Evolutionary conservation across 1,140 invertebrate genomes (phyloP), one percentile per base, ranked within the genome.

Genomic region (Drosophila erecta): DNA sequence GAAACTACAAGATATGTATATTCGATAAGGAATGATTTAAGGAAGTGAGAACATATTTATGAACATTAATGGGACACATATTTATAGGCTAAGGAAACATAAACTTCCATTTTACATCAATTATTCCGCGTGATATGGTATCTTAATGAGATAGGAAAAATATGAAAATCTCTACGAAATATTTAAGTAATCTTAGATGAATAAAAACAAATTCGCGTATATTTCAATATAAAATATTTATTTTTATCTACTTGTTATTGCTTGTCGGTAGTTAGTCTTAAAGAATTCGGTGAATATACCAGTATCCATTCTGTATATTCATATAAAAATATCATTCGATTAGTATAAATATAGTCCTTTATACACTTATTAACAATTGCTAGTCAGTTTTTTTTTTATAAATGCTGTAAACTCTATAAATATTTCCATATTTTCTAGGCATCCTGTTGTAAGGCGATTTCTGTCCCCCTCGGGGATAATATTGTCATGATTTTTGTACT

Each of bases 311-410:
- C n/a, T 50, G 50, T 53, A 71, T 62, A 72, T 37, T 37, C 20
- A 35, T 64, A 62, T 56, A 55, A 74, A 73, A 74, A 74, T 74
- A 73, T 73, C 44, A 15, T 57, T 56, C 40, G 47, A 38, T 55
- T 56, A 56, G 69, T 73, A 58, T 73, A 75, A 56, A 50, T 40
- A 64, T 37, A n/a, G 3, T 22, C n/a, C 24, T 49, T 33, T 7
- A 75, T 74, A 75, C 70, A 75, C 58, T 74, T n/a, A 60, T 30
- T 74, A 75, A 75, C 70, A 75, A 75, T 74, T 64, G 53, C 70
- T 65, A 75, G 60, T 75, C 60, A 43, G 58, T 46, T 65, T 35
- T 46, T 30, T 5, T 66, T 55, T 70, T 56, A 41, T 69, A 57
- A 70, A 69, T 67, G 35, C 64, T 47, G 30, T 67, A 6, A 41